These are phyloP conservation scores for Piaya cayana DNA, from an alignment of 2,113 vertebrate genomes.

Conservation along the genomic window DNA sequence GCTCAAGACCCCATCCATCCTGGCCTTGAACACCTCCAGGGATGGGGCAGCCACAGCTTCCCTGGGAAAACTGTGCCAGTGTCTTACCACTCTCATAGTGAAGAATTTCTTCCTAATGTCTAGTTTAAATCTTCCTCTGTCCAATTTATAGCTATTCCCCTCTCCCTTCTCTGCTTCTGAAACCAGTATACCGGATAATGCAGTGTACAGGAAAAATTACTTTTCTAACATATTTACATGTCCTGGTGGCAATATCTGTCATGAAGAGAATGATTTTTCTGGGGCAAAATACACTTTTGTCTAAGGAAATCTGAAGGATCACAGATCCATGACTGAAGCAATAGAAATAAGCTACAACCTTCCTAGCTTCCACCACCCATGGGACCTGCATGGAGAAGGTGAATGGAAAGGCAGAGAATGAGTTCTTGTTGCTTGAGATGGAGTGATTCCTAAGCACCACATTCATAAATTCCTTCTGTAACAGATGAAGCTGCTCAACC, in stretches of 20 bases:
- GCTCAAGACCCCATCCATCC: too few relatives aligned
- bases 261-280: slow-evolving; percentile 34
- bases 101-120: too few relatives aligned
- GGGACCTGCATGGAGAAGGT: background rate
- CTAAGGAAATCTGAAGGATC: slow-evolving; percentile 8
- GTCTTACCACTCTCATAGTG: too few relatives aligned
- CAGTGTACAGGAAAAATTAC: slow-evolving; percentile 19
- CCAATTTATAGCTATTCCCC: too few relatives aligned
- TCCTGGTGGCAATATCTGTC: slow-evolving; percentile 55
- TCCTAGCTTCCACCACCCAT: slow-evolving; percentile 1
- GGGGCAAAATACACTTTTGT: background rate
- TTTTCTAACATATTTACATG: slow-evolving; percentile 4
- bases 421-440: background rate
- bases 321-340: slow-evolving; percentile 23
- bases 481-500: background rate
- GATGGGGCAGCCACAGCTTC: too few relatives aligned
- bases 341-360: slow-evolving; percentile 37
- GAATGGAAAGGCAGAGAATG: background rate
- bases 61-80: too few relatives aligned
- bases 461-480: fast-evolving
- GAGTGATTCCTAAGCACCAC: background rate
- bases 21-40: too few relatives aligned
- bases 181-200: slow-evolving; percentile 30
- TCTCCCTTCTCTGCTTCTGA: slow-evolving; percentile 4
- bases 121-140: too few relatives aligned